Evolutionary conservation across 2,797 vertebrate species (phyloP), one percentile per base, ranked within the genome.

Genomic region (Kryptopterus vitreolus): DNA sequence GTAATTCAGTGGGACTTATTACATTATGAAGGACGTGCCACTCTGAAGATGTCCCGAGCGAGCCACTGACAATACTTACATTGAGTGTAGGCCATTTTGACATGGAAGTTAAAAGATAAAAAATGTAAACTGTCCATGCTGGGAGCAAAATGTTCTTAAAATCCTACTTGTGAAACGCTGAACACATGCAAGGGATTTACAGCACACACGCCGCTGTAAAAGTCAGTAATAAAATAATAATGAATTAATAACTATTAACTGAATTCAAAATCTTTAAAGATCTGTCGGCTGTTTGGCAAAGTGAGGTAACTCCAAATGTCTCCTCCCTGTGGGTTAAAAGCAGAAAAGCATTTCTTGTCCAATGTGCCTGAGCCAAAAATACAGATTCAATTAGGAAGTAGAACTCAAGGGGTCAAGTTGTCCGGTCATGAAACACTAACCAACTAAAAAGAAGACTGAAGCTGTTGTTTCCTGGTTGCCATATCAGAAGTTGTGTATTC

Each of bases 1-100:
- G 87, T 92, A 92, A 94, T 93, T 93, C 80, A 88, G 84, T 91
- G 88, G 90, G 87, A 89, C 85, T 92, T 91, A 95, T 94, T 92
- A 85, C 85, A 92, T 94, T 94, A 94, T 66, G 62, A 85, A 90
- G 87, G 89, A 90, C 89, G 87, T 83, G 88, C 83, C 89, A 87
- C 88, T 90, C 88, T 91, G 87, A 88, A 62, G 86, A 71, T 88
- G 84, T 85, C 79, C 85, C 11, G 76, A 74, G 29, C 11, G 76
- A 74, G 29, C 26, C 66, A 8, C 72, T 70, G 85, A 95, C 91
- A 94, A 93, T 92, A 88, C 82, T 79, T 66, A 82, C 88, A 91
- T 92, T 94, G 85, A 93, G 83, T 70, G 74, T 73, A 24, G 70
- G 86, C 62, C 72, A 26, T 86, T 85, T 83, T 80, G 66, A 52